Evolutionary conservation across 2,888 invertebrate species (phyloP), one percentile per base, ranked within the genome.

Genomic region (Stenolophus ochropezus): DNA sequence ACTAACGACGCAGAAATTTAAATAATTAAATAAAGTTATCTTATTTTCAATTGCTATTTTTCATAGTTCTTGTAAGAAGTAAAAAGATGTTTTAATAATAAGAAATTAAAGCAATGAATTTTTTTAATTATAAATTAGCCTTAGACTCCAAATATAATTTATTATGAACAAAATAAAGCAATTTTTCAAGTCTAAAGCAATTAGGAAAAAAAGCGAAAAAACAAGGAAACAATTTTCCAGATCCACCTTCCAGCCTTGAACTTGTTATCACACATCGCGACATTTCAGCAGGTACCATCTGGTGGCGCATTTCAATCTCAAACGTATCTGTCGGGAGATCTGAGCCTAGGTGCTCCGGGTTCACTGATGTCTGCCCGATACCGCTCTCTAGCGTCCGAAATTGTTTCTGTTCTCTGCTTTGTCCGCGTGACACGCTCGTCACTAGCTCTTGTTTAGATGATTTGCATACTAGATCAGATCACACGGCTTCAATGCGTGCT

Each of bases 401-500:
- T 69, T 69, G 65, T 69, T 69, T 69, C 65, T 42, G 8, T 69
- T 69, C 65, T 69, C 33, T 69, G 27, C 65, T 69, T 69, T 69
- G 65, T 69, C 18, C 16, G 33, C 33, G 65, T 25, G 65, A 27
- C 27, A 2, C 11, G 61, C 23, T 23, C 61, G 61, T 61, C 21
- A 23, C 14, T 33, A 27, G 27, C 65, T 69, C 33, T 69, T 69
- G 65, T 69, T 69, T 6, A 27, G 6, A 27, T 69, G 33, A 69
- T 69, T 69, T 69, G 65, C 65, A 69, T 69, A 69, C 33, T 69
- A 69, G 65, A 69, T 69, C 65, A 69, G 65, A 69, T 69, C 16
- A 11, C 33, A 69, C 2, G 65, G 33, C 33, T 69, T 69, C 14
- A 69, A 23, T 61, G 61, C 61, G 61, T 61, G 56, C 20, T 61